Conservation (phyloP, 2,113 vertebrate genomes). For the Chroicocephalus ridibundus region DNA sequence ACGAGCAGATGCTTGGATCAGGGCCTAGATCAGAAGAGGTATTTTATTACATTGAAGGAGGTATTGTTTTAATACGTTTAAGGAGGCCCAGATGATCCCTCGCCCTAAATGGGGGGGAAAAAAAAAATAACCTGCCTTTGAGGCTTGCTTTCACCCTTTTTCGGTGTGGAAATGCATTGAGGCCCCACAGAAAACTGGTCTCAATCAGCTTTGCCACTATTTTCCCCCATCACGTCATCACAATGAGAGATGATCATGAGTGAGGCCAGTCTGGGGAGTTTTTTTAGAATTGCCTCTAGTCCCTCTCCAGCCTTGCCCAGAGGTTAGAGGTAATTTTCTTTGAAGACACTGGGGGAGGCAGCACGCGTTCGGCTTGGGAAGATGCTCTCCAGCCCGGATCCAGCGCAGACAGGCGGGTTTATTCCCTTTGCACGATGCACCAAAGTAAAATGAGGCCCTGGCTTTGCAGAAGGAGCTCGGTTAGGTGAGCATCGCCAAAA, state of each 20-base stretch:
- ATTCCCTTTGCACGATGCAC: background rate
- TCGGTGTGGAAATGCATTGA: accelerated
- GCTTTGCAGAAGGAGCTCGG: background rate
- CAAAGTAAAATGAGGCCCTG: background rate
- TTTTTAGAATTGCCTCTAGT: background rate
- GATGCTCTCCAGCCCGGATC: background rate
- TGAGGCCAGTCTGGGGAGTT: background rate
- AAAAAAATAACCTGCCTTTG: background rate
- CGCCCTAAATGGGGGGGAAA: background rate
- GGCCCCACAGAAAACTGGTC: background rate
- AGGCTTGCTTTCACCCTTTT: background rate
- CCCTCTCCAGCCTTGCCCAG: background rate
- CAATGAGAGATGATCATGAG: background rate
- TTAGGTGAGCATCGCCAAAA: background rate
- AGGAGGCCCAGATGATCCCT: slow-evolving; percentile 8
- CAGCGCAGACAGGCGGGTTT: background rate
- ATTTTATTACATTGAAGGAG: background rate
- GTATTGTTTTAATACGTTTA: background rate
- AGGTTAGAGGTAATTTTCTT: background rate
- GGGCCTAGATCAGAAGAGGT: background rate
- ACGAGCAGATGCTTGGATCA: slow-evolving; percentile 37
- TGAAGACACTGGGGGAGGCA: background rate
- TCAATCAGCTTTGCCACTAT: background rate
- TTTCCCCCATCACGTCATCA: background rate
- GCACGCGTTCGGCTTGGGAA: background rate